Evolutionary conservation across 2,888 invertebrate genomes (phyloP).

Genomic region (Eumacrocentrus americanus): DNA sequence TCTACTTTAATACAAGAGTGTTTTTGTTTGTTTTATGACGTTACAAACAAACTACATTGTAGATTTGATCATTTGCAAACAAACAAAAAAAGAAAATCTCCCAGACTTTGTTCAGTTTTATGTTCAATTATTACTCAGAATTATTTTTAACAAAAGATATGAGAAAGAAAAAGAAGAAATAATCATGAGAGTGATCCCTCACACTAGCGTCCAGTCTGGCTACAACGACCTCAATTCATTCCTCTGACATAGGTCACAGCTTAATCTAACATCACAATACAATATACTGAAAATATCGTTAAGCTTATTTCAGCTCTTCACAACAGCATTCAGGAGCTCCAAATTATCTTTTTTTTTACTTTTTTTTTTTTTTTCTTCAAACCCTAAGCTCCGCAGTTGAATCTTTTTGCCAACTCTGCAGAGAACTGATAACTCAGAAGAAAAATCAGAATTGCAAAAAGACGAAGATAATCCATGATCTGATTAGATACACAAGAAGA

Average conservation of each 20-base stretch:
- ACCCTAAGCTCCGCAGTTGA: no score
- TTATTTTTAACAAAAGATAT: not conserved
- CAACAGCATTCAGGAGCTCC: not conserved
- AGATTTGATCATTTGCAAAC: constrained; percentile 35
- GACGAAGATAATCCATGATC: no score
- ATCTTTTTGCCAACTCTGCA: no score
- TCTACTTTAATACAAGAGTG: constrained; percentile 62
- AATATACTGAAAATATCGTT: constrained; percentile 52
- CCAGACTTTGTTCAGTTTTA: constrained; percentile 34
- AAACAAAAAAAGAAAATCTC: not conserved
- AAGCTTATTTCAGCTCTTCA: not conserved
- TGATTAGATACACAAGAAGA: not conserved
- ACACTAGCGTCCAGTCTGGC: constrained; percentile 49
- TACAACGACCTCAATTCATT: constrained; percentile 59
- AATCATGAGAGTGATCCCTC: constrained; percentile 46
- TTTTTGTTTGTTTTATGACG: constrained; percentile 47
- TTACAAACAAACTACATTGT: constrained; percentile 61
- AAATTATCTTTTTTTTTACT: not conserved
- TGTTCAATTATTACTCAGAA: constrained; percentile 8
- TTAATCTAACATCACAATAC: constrained; percentile 62
- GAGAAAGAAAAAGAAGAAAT: not conserved
- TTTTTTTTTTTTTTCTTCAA: not conserved
- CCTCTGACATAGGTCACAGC: constrained; percentile 56
- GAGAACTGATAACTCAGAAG: no score
- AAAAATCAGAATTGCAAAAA: no score